phyloP scores from a whole-genome alignment of 2,113 vertebrate species.

The Pionites leucogaster region DNA sequence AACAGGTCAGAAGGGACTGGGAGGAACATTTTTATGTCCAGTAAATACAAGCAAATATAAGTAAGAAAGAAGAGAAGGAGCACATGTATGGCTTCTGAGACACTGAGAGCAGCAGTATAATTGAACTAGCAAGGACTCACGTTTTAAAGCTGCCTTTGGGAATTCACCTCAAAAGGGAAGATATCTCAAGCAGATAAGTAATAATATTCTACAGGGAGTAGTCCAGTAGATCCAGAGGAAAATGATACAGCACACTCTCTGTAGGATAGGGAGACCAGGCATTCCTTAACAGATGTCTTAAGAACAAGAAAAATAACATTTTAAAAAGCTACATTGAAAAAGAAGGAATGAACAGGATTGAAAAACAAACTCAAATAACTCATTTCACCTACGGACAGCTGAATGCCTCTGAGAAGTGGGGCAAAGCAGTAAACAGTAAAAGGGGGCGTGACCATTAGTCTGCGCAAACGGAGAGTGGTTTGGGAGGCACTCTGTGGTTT shows the following conservation, averaged over 20 bases:
- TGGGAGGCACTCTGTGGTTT: not conserved
- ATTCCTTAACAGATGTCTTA: not conserved
- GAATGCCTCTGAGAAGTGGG: not conserved
- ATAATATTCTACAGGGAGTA: not conserved
- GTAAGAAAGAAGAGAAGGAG: not conserved
- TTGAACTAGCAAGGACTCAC: not conserved
- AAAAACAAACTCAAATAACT: not conserved
- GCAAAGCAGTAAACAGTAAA: not conserved
- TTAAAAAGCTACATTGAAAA: not conserved
- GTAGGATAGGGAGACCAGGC: not conserved
- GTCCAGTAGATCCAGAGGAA: not conserved
- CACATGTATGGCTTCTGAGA: not conserved
- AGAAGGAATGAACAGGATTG: not conserved
- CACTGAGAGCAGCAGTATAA: not conserved
- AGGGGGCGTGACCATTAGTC: not conserved
- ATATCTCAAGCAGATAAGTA: not conserved
- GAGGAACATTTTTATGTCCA: not conserved
- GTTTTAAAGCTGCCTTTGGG: not conserved
- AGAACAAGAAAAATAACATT: not conserved
- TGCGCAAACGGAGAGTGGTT: not conserved
- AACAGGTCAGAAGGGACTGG: not conserved
- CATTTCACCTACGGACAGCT: not conserved
- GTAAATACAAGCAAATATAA: not conserved
- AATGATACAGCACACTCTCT: not conserved
- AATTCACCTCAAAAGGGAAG: not conserved